Evolutionary conservation across 92 coral and sea anemone species (phyloP), one percentile per base, ranked within the genome.

Genomic region (Virgularia gustaviana): DNA sequence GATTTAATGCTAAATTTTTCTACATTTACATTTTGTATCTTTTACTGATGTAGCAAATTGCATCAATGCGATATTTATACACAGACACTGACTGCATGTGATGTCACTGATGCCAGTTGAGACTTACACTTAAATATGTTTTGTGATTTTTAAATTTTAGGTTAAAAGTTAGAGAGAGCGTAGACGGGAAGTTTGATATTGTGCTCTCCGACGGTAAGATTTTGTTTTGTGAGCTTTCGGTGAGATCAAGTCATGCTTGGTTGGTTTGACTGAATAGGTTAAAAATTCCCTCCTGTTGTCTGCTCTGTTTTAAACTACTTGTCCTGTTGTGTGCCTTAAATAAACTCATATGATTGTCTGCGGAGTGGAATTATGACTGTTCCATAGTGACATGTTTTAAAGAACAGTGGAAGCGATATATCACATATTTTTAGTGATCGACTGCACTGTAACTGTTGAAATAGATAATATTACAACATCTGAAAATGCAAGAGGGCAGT

Each of bases 191-290:
- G 24, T 68, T 68, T 18, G 54, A 68, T 25, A 68, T 68, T 38
- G 75, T 68, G 15, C 61, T 68, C 34, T 49, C 75, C 37, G 75
- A 68, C 34, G 75, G 75, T 68, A 68, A 34, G 75, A 44, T 36
- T 35, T 19, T 49, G 33, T n/a, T 28, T 28, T 66, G 31, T 24
- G 20, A 22, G 10, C 33, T 47, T 47, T 4, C 15, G 22, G 3
- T 11, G 22, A 15, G 18, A 47, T 10, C 31, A 49, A 32, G 75
- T 47, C 75, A 68, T 47, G 75, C 59, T 49, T 68, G 75, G 51
- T 8, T 61, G n/a, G n/a, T n/a, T n/a, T n/a, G n/a, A n/a, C n/a
- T n/a, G n/a, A n/a, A n/a, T n/a, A n/a, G 36, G 24, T 47, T 49
- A 27, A 27, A 49, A 68, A 33, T 51, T 42, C 60, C 60, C 75